A percentile compares a stretch with the other conserved stretches of the same genome.
phyloP scores from a whole-genome alignment of 2,113 vertebrate genomes.

The Lamprotornis superbus region DNA sequence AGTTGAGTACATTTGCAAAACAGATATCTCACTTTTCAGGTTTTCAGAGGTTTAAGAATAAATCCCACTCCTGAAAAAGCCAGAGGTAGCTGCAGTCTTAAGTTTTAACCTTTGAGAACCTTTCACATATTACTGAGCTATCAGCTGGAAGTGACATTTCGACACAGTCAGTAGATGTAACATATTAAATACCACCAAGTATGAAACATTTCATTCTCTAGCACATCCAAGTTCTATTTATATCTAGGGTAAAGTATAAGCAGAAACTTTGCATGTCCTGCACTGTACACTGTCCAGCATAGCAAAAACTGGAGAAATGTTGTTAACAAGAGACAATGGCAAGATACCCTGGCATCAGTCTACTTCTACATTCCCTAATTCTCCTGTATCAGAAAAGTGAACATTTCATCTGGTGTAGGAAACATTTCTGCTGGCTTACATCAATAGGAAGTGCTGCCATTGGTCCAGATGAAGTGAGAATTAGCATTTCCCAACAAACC shows the following conservation, averaged over 20 bases:
- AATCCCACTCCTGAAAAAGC: background rate
- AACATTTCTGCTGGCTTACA: background rate
- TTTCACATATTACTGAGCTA: background rate
- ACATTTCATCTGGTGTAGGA: background rate
- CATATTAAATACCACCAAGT: background rate
- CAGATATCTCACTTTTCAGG: background rate
- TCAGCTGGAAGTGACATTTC: conserved; percentile 3
- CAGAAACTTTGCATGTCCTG: background rate
- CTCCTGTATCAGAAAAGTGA: background rate
- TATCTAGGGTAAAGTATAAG: background rate
- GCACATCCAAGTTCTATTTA: background rate
- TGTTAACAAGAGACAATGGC: background rate
- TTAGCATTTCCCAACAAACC: background rate
- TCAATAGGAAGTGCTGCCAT: background rate
- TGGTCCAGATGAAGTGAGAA: background rate
- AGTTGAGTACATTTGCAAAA: conserved; percentile 27
- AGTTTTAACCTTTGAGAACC: background rate
- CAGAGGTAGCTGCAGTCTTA: background rate
- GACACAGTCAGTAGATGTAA: background rate
- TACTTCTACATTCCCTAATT: background rate
- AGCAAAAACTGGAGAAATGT: background rate
- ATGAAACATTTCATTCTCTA: background rate
- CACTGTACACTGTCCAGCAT: background rate
- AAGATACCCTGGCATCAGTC: background rate
- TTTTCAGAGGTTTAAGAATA: conserved; percentile 13